These are phyloP conservation scores for Blomia tropicalis DNA, from an alignment of 2,888 invertebrate genomes.

Conservation along the genomic window DNA sequence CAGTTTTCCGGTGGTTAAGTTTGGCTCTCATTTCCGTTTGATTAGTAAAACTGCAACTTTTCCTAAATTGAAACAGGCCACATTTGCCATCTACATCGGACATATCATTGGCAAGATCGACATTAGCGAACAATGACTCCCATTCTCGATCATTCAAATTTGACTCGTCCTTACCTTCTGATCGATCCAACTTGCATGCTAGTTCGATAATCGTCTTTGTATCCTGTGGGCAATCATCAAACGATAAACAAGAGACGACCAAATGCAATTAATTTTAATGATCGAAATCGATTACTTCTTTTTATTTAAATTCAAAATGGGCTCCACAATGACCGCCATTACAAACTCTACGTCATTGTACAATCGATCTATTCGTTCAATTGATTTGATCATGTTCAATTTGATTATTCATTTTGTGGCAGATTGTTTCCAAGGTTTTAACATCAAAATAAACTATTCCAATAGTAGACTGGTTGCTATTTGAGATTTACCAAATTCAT, in stretches of 20 bases:
- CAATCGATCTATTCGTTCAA: too few relatives aligned
- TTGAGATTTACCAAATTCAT: too few relatives aligned
- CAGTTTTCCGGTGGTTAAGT: conserved; percentile 20
- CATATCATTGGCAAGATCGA: background rate
- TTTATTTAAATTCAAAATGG: background rate
- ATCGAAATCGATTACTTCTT: background rate
- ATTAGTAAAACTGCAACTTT: background rate
- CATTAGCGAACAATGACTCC: background rate
- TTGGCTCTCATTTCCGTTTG: background rate
- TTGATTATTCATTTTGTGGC: too few relatives aligned
- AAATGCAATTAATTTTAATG: background rate
- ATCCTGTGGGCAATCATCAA: background rate
- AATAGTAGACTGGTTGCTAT: too few relatives aligned
- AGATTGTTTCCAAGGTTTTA: too few relatives aligned
- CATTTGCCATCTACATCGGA: background rate
- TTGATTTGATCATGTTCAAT: too few relatives aligned
- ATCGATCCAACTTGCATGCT: background rate
- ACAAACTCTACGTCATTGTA: too few relatives aligned
- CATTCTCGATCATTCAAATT: background rate
- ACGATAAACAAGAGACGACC: background rate
- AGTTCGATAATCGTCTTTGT: background rate
- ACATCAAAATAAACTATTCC: too few relatives aligned
- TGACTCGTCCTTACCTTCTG: background rate
- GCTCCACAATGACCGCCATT: background rate
- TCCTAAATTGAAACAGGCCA: background rate